phyloP scores from a whole-genome alignment of 2,797 vertebrate genomes.

The Melanotaenia boesemani region DNA sequence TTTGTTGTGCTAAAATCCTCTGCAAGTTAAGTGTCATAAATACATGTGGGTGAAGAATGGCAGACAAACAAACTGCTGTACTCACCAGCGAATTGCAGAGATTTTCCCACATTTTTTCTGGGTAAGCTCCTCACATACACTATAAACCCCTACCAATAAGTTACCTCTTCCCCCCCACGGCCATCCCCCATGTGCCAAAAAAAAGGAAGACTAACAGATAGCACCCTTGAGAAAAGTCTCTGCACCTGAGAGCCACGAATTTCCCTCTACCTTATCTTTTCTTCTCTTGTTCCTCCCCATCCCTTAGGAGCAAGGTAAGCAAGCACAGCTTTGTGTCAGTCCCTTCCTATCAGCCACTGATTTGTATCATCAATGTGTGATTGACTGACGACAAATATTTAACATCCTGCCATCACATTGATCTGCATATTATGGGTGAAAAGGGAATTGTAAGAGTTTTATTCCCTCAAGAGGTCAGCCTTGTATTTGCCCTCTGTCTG shows the following conservation, averaged over 20 bases:
- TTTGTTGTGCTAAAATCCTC: conserved; percentile 35
- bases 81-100: conserved; percentile 31
- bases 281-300: conserved; percentile 22
- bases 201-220: conserved; percentile 42
- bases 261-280: conserved; percentile 44
- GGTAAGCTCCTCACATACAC: conserved; percentile 15
- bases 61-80: conserved; percentile 26
- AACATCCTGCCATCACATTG: conserved; percentile 70
- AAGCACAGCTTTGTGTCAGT: conserved; percentile 47
- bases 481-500: conserved; percentile 59
- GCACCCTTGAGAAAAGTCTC: conserved; percentile 52
- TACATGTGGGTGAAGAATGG: conserved; percentile 27
- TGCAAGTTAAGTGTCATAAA: conserved; percentile 29
- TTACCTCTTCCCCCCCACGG: conserved; percentile 27
- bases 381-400: conserved; percentile 79
- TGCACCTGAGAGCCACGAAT: conserved; percentile 61
- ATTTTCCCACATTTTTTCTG: conserved; percentile 35
- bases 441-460: conserved; percentile 48
- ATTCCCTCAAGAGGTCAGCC: conserved; percentile 44
- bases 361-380: conserved; percentile 72
- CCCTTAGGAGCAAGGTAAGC: conserved; percentile 59
- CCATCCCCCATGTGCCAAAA: conserved; percentile 33
- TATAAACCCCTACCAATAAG: neutral
- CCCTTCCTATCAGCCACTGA: conserved; percentile 68
- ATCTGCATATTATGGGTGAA: conserved; percentile 52